Base-by-base conservation (phyloP, 2,113 vertebrate species). In the Aythya baeri region DNA sequence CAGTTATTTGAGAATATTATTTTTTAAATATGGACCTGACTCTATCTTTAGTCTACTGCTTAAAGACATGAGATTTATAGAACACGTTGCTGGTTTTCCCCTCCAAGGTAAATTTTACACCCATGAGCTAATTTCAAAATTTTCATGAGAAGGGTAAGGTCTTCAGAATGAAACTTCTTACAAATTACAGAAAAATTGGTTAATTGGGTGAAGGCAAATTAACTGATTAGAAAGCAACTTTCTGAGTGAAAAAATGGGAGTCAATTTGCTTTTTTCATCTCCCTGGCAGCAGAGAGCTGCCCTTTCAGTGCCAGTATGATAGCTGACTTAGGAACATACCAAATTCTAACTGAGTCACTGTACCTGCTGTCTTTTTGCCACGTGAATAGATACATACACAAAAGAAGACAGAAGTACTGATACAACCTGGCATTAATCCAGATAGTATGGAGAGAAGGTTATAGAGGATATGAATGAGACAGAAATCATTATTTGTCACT, bases 341-440 rank as follows among this genome's bases (percentile, higher is more conserved):
- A 1, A 31, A 49, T 66, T 87, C 83, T 74, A 32, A 55, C 23
- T 55, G 23, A 38, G 13, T 18, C 34, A 68, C 52, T 41, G 8
- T 36, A 65, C 23, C 14, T 31, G 8, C 44, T 68, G 67, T 34
- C 31, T 52, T 81, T 70, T 81, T 43, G 41, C 32, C 41, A 36
- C 17, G 4, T 22, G 46, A 88, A 49, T 7, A 92, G 27, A 21
- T 54, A 29, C 0, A 0, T 9, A 63, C 41, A 68, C 7, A 26
- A 68, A 86, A n/a, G 17, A 38, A 41, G 43, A 21, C 4, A n/a
- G 15, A 7, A 50, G 16, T 21, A n/a, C 31, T 52, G 32, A 31
- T 72, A 63, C 16, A 86, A 41, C 2, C 34, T 63, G 43, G 6
- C 4, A 17, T 68, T 88, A 44, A 21, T 23, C 21, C 22, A 49